Evolutionary conservation across 2,797 vertebrate genomes (phyloP).

Genomic region (Catostomus latipinnis): DNA sequence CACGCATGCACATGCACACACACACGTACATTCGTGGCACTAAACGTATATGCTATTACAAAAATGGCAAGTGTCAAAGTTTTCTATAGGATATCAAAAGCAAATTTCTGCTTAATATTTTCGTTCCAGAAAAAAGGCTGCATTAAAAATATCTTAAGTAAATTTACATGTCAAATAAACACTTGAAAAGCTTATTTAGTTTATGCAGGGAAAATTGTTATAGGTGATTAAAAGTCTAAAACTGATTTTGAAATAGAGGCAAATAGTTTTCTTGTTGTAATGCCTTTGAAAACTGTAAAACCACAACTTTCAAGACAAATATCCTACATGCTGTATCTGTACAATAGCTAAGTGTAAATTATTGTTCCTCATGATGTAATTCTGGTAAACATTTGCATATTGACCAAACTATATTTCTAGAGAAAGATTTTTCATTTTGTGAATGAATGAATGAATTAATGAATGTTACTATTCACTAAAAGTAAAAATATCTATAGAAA

Average conservation of each 20-base stretch:
- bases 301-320: neutral
- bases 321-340: neutral
- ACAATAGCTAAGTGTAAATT: neutral
- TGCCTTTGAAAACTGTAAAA: neutral
- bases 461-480: too few species aligned
- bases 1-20: constrained; percentile 1
- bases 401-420: too few species aligned
- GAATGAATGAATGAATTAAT: too few species aligned
- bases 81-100: constrained; percentile 2
- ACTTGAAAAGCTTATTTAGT: neutral
- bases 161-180: neutral
- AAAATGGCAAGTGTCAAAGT: neutral
- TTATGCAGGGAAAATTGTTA: neutral
- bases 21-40: neutral
- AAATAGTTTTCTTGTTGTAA: neutral
- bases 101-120: neutral
- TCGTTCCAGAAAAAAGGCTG: neutral
- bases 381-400: too few species aligned
- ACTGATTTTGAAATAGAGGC: neutral
- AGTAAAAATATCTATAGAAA: too few species aligned
- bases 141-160: neutral
- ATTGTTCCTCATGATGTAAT: neutral
- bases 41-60: too few species aligned
- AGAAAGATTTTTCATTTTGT: too few species aligned
- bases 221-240: neutral